Evolutionary conservation across 1,140 invertebrate species (phyloP).

Genomic region (Neotoxoptera formosana): DNA sequence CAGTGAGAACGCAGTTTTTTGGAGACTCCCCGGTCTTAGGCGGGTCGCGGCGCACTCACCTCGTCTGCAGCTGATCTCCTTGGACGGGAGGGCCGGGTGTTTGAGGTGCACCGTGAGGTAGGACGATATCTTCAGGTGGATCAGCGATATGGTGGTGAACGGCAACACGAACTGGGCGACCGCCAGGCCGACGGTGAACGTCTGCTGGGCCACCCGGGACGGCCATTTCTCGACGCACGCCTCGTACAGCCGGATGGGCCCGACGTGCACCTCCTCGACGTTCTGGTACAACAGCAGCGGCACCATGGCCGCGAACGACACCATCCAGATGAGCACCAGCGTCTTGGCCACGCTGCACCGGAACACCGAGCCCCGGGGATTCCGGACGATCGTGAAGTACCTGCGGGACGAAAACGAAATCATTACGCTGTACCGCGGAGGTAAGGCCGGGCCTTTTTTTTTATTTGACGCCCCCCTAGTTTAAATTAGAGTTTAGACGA

Average conservation of each 20-base stretch:
- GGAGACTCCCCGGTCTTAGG: no score
- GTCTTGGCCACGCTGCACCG: slow-evolving; percentile 60
- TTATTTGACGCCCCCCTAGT: no score
- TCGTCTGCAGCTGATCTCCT: slow-evolving; percentile 61
- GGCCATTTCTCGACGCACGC: slow-evolving; percentile 65
- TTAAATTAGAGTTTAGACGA: no score
- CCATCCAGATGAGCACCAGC: slow-evolving; percentile 67
- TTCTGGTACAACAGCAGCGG: slow-evolving; percentile 66
- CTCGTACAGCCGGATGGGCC: slow-evolving; percentile 63
- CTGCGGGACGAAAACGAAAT: background rate
- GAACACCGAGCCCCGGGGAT: slow-evolving; percentile 62
- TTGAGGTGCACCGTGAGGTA: slow-evolving; percentile 63
- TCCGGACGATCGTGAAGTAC: slow-evolving; percentile 66
- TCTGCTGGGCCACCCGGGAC: slow-evolving; percentile 62
- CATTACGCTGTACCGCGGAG: no score
- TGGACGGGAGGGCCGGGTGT: slow-evolving; percentile 59
- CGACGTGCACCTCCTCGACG: slow-evolving; percentile 63
- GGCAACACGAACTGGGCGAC: slow-evolving; percentile 68
- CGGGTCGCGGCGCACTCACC: slow-evolving; percentile 51
- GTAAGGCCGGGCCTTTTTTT: no score
- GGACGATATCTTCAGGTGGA: slow-evolving; percentile 66
- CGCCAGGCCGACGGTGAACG: slow-evolving; percentile 61
- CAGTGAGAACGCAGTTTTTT: no score
- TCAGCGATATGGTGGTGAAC: slow-evolving; percentile 66
- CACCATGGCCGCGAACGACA: slow-evolving; percentile 67